Conservation (phyloP, 2,113 vertebrate genomes). For the Dipodomys ordii region DNA sequence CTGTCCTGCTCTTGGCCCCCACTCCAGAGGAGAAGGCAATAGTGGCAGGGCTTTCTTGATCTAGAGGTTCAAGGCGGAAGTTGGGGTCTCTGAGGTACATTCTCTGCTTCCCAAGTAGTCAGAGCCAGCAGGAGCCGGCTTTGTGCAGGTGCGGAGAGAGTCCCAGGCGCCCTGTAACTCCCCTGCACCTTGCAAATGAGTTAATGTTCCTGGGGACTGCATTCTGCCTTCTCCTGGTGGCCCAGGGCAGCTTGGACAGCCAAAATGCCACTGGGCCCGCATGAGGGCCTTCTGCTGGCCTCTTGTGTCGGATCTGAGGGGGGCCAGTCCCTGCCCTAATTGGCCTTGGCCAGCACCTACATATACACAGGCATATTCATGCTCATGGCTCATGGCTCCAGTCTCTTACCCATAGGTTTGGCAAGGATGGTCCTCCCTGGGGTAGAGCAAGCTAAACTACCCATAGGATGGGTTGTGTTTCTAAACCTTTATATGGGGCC, state of each 20-base stretch:
- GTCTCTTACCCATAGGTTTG: background rate
- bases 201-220: background rate
- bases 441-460: background rate
- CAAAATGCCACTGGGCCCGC: background rate
- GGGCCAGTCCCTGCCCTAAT: background rate
- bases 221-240: too few relatives aligned
- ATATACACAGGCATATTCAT: background rate
- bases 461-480: background rate
- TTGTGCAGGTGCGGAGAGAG: background rate
- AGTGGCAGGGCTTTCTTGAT: background rate
- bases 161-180: background rate
- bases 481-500: background rate
- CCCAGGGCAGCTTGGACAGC: background rate
- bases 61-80: background rate
- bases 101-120: background rate
- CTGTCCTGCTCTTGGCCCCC: background rate
- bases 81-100: rapidly evolving
- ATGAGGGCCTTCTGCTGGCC: background rate
- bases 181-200: background rate
- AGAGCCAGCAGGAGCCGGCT: background rate
- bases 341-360: background rate
- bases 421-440: background rate
- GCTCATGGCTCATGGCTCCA: background rate
- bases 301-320: background rate
- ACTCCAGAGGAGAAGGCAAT: background rate